phyloP scores from a whole-genome alignment of 1,140 invertebrate genomes.

The Aphelenchoides fujianensis region DNA sequence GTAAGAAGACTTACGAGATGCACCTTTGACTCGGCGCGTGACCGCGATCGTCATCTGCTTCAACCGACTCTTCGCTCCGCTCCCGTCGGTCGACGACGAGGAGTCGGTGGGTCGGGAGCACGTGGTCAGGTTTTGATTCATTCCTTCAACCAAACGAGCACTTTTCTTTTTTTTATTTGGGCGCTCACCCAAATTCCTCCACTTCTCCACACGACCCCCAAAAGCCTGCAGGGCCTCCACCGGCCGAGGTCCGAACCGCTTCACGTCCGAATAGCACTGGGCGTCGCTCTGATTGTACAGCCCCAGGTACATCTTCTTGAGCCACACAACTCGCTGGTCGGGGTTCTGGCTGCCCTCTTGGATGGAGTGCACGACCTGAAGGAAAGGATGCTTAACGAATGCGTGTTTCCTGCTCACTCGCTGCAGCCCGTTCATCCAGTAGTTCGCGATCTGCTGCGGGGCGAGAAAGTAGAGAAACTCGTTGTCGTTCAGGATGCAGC shows the following conservation, averaged over 20 bases:
- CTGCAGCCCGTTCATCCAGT: constrained; percentile 1
- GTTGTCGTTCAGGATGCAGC: constrained; percentile 75
- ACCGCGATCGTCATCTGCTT: constrained; percentile 60
- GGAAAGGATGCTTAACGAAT: constrained; percentile 66
- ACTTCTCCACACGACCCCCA: constrained; percentile 71
- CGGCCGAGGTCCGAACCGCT: no score
- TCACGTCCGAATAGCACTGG: no score
- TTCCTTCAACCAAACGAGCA: no score
- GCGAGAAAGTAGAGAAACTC: constrained; percentile 78
- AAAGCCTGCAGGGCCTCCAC: constrained; percentile 70
- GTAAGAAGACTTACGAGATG: no score
- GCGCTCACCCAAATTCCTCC: constrained; percentile 49
- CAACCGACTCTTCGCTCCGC: constrained; percentile 52
- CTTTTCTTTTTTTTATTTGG: no score
- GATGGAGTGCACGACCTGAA: constrained; percentile 73
- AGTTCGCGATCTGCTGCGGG: constrained; percentile 69
- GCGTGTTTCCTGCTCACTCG: neutral
- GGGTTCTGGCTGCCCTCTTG: constrained; percentile 75
- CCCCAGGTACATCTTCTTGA: constrained; percentile 85
- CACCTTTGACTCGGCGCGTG: constrained; percentile 50
- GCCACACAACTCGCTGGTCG: constrained; percentile 80
- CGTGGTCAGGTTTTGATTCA: constrained; percentile 42
- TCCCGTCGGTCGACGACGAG: constrained; percentile 53
- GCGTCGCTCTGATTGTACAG: constrained; percentile 78
- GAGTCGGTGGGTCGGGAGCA: constrained; percentile 52